phyloP scores from a whole-genome alignment of 1,140 invertebrate genomes.

The Drosophila teissieri region DNA sequence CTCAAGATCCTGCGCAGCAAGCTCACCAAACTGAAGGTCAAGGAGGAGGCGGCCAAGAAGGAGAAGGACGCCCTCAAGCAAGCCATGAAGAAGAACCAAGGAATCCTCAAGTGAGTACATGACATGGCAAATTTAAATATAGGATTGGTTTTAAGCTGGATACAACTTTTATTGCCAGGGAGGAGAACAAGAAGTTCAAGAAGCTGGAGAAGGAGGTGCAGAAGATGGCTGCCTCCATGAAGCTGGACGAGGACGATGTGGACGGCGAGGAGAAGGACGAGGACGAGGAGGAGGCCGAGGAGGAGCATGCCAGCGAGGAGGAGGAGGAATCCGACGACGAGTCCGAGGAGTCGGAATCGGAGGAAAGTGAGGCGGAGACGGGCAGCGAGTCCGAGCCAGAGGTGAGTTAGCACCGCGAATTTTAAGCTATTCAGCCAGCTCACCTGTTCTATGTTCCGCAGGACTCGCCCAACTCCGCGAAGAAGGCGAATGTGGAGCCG shows the following conservation, averaged over 20 bases:
- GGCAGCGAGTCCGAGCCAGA: constrained; percentile 88
- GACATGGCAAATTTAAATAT: neutral
- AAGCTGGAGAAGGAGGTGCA: constrained; percentile 93
- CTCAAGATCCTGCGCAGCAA: constrained; percentile 91
- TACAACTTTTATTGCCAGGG: constrained; percentile 79
- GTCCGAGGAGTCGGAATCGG: constrained; percentile 87
- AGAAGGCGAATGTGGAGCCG: constrained; percentile 87
- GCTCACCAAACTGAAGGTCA: constrained; percentile 91
- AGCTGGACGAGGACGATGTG: constrained; percentile 90
- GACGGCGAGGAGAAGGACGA: constrained; percentile 88
- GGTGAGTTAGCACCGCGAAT: constrained; percentile 70
- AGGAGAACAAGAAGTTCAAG: constrained; percentile 91
- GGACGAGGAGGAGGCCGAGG: constrained; percentile 88
- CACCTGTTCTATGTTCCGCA: constrained; percentile 77
- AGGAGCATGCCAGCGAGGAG: constrained; percentile 86
- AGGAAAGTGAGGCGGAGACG: constrained; percentile 87
- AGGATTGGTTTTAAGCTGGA: neutral
- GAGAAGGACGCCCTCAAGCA: constrained; percentile 91
- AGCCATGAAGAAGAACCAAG: constrained; percentile 92
- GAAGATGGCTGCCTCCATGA: constrained; percentile 94
- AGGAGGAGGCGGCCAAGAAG: constrained; percentile 90
- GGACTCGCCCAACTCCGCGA: constrained; percentile 87
- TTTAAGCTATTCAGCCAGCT: neutral
- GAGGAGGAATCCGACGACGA: constrained; percentile 89
- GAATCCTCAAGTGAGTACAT: constrained; percentile 87